These are phyloP conservation scores for Alosa sapidissima DNA, from an alignment of 2,797 vertebrate genomes.

Conservation along the genomic window DNA sequence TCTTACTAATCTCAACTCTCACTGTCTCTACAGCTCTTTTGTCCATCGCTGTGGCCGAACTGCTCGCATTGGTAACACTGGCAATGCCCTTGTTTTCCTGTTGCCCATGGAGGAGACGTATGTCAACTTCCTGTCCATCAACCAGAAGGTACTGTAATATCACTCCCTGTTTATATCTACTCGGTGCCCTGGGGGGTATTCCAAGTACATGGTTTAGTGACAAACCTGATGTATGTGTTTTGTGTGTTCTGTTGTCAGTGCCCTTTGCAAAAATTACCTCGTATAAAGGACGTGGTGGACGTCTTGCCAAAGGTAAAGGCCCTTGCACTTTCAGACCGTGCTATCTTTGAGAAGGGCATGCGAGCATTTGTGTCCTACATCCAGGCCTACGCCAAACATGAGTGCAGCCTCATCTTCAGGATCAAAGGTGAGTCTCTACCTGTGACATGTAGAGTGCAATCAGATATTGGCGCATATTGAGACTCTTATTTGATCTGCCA, in stretches of 20 bases:
- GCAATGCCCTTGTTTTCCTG: conserved; percentile 90
- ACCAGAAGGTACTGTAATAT: conserved; percentile 85
- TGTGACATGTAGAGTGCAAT: neutral
- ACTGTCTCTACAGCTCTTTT: conserved; percentile 77
- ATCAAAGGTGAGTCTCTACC: conserved; percentile 80
- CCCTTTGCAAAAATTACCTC: conserved; percentile 83
- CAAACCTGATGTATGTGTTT: neutral
- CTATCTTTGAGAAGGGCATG: conserved; percentile 89
- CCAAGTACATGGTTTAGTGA: too few relatives aligned
- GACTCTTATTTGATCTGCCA: too few relatives aligned
- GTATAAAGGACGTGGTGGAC: conserved; percentile 72
- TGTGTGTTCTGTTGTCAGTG: conserved; percentile 73
- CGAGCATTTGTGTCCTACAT: conserved; percentile 88
- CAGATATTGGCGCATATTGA: neutral
- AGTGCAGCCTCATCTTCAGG: conserved; percentile 93
- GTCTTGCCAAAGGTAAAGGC: conserved; percentile 84
- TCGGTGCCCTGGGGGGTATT: neutral
- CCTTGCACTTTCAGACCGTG: conserved; percentile 84
- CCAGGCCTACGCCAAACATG: conserved; percentile 94
- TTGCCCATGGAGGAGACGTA: conserved; percentile 97
- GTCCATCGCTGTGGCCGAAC: conserved; percentile 97
- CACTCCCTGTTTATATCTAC: neutral
- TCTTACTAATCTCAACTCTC: neutral
- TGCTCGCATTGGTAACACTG: conserved; percentile 86
- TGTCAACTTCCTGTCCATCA: conserved; percentile 89